Base-by-base conservation (phyloP, 2,797 vertebrate species). In the Prunella strophiata region DNA sequence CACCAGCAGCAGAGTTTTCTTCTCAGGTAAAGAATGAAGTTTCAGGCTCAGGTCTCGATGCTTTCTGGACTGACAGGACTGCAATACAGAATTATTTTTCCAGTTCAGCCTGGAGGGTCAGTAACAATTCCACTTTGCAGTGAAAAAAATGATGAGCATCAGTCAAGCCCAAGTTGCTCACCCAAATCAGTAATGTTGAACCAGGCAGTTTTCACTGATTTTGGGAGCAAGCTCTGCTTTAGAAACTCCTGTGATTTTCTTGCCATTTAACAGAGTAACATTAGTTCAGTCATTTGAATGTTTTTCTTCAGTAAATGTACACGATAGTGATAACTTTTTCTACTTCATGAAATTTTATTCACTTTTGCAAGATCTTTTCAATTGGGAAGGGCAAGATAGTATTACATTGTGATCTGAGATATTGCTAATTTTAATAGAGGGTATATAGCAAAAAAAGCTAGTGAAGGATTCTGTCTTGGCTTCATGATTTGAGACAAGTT, bases 11-110 rank as follows among this genome's bases (percentile, higher is more conserved):
- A 65, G 47, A 95, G 65, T 89, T 93, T 91, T 89, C 55, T 89
- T 85, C 68, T 94, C 81, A 66, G 75, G 72, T 94, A 92, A 87
- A 93, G 76, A 76, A 75, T 74, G 77, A 85, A 70, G 79, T 91
- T 96, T 93, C 40, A 88, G 52, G 51, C 65, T 68, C 63, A 63
- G 65, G 59, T 83, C 89, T 94, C 63, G 82, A 51, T 81, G 32
- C 16, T 91, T 87, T 76, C 45, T 77, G 71, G 59, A 27, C 21
- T 93, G 81, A 80, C 0, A 1, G 40, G 47, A 32, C n/a, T 77
- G 85, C 65, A 89, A 2, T 88, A 63, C 57, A 74, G 52, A 65
- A 67, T 47, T 68, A 22, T 76, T 79, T 77, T 93, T 57, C 58
- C 70, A 85, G 76, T 61, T 88, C 83, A 86, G 9, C 57, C 67